Base-by-base conservation (phyloP, 2,113 vertebrate genomes). In the Elgaria multicarinata region DNA sequence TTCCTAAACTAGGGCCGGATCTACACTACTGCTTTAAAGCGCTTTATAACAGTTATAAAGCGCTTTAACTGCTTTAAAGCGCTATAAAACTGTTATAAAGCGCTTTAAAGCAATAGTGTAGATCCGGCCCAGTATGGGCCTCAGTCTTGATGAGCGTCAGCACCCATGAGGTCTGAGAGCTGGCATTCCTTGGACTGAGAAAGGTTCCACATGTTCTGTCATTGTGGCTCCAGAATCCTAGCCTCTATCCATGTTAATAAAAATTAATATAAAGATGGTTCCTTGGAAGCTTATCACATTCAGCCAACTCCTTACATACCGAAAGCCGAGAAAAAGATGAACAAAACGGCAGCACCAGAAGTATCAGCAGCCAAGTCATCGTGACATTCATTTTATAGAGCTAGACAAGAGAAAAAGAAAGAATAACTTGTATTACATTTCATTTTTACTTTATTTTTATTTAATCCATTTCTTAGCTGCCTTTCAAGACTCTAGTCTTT, bases 261-360 rank as follows among this genome's bases (percentile, higher is more conserved):
- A 42, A n/a, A 69, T 1, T 14, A 88, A 44, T 46, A 75, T 26
- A 67, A 22, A 64, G n/a, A 50, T 22, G 79, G 55, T 6, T 18
- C 18, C 79, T 5, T 53, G n/a, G 39, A 71, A 83, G 16, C 39
- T n/a, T 39, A 31, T 62, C 78, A 53, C 36, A 4, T 3, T 0
- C 5, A 4, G 39, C 20, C 13, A 42, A 81, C 33, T 82, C 13
- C 76, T n/a, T 89, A 98, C 98, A 0, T 96, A 98, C 98, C 16
- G 91, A 93, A 67, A 92, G 92, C 85, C 95, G 86, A 62, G 96
- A 94, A 42, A 93, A 96, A 42, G 94, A 91, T 66, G 95, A 88
- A 66, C 91, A 31, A 13, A 90, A 93, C 91, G 90, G 92, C 85
- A 96, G 64, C 90, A 98, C 91, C 36, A 97, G 91, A 69, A 97